Conservation (phyloP, 1,140 invertebrate species). For the Pinna nobilis region DNA sequence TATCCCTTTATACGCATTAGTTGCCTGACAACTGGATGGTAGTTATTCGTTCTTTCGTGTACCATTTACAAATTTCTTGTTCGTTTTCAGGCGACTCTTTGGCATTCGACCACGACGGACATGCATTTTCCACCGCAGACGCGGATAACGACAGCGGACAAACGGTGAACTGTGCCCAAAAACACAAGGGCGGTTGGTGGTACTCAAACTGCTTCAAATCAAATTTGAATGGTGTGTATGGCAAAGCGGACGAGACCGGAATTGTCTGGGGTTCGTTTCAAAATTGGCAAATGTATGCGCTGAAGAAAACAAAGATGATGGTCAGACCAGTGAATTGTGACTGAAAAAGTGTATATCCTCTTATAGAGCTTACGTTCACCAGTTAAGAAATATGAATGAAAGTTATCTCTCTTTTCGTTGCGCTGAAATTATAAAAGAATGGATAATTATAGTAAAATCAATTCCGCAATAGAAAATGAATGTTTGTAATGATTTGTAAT, state of each 20-base stretch:
- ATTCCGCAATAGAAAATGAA: no score
- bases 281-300: constrained; percentile 37
- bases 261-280: constrained; percentile 41
- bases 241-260: constrained; percentile 25
- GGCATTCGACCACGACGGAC: constrained; percentile 40
- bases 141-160: constrained; percentile 32
- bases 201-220: constrained; percentile 47
- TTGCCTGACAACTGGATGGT: background rate
- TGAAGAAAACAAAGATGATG: constrained; percentile 40
- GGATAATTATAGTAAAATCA: no score
- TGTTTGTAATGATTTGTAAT: no score
- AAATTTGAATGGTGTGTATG: constrained; percentile 39
- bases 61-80: background rate
- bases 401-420: no score
- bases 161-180: constrained; percentile 44
- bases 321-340: constrained; percentile 33
- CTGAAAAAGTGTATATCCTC: background rate
- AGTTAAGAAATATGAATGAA: no score
- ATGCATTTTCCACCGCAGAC: constrained; percentile 42
- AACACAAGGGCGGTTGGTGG: constrained; percentile 43
- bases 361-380: background rate
- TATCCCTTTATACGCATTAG: background rate
- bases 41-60: constrained; percentile 2
- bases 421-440: no score
- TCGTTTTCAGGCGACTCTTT: constrained; percentile 30